Conservation (phyloP, 2,888 invertebrate genomes). For the Caenorhabditis sp. region DNA sequence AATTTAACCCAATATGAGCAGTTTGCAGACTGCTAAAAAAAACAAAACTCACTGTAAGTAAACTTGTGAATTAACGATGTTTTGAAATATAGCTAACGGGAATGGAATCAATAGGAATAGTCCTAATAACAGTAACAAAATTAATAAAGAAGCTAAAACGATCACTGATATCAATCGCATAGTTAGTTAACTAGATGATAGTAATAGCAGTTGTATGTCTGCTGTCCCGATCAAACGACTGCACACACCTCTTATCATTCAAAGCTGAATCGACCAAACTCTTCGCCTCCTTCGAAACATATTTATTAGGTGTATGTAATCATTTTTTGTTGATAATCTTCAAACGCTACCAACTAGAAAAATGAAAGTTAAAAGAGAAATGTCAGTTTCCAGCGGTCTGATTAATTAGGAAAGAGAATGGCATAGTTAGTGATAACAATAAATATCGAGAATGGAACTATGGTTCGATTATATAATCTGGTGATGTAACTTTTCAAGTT, state of each 20-base stretch:
- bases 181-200: neutral
- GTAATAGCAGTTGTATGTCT: neutral
- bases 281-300: neutral
- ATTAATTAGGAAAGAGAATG: too few species aligned
- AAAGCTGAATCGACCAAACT: neutral
- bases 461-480: too few species aligned
- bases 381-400: too few species aligned
- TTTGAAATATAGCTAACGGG: constrained; percentile 46
- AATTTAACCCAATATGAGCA: neutral
- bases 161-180: constrained; percentile 22
- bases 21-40: neutral
- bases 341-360: neutral
- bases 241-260: neutral
- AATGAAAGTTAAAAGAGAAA: too few species aligned
- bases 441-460: too few species aligned
- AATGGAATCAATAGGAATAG: constrained; percentile 49
- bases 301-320: neutral
- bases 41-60: constrained; percentile 42
- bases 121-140: constrained; percentile 36
- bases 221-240: neutral
- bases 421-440: too few species aligned
- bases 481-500: too few species aligned
- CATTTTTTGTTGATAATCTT: neutral
- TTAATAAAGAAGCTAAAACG: constrained; percentile 30
- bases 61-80: constrained; percentile 48